A percentile compares a stretch with the other conserved stretches of the same genome.
Evolutionary conservation across 2,113 vertebrate species (phyloP).

Genomic region (Isurus oxyrinchus): DNA sequence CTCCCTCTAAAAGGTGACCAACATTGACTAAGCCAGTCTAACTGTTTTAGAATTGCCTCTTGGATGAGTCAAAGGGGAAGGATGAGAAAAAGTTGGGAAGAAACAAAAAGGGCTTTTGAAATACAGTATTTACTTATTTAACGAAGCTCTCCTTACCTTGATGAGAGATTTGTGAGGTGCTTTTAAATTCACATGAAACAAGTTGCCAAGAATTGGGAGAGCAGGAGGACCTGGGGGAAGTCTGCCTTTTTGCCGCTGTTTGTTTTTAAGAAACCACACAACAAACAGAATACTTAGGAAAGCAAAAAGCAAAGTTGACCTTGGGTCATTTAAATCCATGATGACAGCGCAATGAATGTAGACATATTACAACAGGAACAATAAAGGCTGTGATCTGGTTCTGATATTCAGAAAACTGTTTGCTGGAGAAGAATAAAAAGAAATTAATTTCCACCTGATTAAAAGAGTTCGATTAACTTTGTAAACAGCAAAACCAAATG

Average conservation of each 20-base stretch:
- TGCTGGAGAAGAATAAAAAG: background rate
- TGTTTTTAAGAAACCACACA: background rate
- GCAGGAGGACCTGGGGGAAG: slow-evolving; percentile 39
- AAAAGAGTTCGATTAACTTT: background rate
- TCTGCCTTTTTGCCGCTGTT: slow-evolving; percentile 40
- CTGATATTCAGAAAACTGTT: background rate
- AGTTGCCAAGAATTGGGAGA: slow-evolving; percentile 52
- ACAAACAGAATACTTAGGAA: background rate
- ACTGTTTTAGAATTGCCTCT: background rate
- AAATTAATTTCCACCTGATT: background rate
- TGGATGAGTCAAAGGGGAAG: background rate
- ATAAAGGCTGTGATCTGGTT: background rate
- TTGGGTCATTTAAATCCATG: background rate
- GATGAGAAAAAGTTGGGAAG: background rate
- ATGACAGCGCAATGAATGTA: background rate
- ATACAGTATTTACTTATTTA: background rate
- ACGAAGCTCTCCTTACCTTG: slow-evolving; percentile 46
- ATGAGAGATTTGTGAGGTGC: slow-evolving; percentile 48
- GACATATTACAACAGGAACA: background rate
- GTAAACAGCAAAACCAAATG: background rate
- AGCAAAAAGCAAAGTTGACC: background rate
- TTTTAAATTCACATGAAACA: slow-evolving; percentile 45
- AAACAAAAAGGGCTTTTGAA: background rate
- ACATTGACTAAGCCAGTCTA: background rate
- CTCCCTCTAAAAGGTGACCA: background rate